Evolutionary conservation across 2,113 vertebrate genomes (phyloP).

Genomic region (Cyanoramphus novaezelandiae): DNA sequence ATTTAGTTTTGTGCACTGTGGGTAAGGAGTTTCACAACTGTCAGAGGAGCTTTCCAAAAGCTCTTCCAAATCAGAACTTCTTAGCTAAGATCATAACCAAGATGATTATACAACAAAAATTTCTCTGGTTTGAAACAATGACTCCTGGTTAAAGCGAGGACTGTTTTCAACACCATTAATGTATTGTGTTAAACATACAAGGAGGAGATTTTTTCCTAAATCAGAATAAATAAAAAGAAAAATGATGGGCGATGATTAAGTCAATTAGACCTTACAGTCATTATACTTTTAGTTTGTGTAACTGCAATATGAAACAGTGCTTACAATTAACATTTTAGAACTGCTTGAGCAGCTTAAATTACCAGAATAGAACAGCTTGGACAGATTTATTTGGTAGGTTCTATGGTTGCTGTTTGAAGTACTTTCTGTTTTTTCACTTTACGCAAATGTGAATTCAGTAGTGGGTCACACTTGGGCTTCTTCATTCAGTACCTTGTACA

Average conservation of each 20-base stretch:
- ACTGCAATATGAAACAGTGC: not conserved
- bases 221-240: not conserved
- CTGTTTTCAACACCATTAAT: too few relatives aligned
- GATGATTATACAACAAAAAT: not conserved
- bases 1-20: too few relatives aligned
- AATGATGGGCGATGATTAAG: not conserved
- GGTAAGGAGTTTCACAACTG: not conserved
- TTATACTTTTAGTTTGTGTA: too few relatives aligned
- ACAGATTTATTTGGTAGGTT: not conserved
- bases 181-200: not conserved
- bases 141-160: not conserved
- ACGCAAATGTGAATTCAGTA: not conserved
- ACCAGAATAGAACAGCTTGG: not conserved
- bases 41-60: not conserved
- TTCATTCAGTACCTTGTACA: not conserved
- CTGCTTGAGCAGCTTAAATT: not conserved
- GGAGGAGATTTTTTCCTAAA: not conserved
- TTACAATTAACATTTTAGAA: not conserved
- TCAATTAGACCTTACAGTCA: not conserved
- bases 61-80: not conserved
- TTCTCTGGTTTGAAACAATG: not conserved
- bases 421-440: not conserved
- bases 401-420: not conserved
- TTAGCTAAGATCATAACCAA: not conserved
- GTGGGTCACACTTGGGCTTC: not conserved